Conservation (phyloP, 2,113 vertebrate species). For the Eudyptes chrysolophus region DNA sequence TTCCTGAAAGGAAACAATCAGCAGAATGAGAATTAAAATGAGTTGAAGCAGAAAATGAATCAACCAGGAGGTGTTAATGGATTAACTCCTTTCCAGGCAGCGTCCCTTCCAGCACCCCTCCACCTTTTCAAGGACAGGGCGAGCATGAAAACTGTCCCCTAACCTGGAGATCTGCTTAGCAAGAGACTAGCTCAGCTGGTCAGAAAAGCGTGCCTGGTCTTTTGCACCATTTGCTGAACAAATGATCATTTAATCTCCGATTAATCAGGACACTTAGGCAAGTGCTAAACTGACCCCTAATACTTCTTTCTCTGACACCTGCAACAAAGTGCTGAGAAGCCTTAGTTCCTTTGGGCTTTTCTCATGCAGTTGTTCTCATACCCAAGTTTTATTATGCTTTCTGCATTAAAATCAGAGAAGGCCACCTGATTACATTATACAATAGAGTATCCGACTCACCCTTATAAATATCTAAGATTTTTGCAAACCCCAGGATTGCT, state of each 20-base stretch:
- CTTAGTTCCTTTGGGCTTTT: not conserved
- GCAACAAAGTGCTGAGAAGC: not conserved
- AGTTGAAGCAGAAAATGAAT: slow-evolving; percentile 15
- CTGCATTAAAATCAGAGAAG: not conserved
- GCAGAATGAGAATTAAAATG: slow-evolving; percentile 14
- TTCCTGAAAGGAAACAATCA: slow-evolving; percentile 2
- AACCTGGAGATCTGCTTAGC: not conserved
- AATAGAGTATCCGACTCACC: not conserved
- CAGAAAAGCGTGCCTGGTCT: not conserved
- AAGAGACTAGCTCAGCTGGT: not conserved
- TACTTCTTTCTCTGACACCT: not conserved
- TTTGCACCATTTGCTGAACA: not conserved
- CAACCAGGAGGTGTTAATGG: not conserved
- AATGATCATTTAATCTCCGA: not conserved
- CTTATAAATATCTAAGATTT: not conserved
- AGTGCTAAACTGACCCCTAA: not conserved
- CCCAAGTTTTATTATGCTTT: not conserved
- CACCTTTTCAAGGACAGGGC: not conserved
- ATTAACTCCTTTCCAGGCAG: not conserved
- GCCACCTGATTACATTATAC: not conserved
- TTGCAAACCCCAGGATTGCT: not conserved
- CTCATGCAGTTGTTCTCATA: not conserved
- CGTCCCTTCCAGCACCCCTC: not conserved
- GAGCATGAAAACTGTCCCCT: not conserved
- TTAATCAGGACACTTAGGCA: not conserved